Percentiles rank a stretch among this genome's conserved stretches.
Conservation (phyloP, 2,113 vertebrate genomes). For the Ramphastos sulfuratus region DNA sequence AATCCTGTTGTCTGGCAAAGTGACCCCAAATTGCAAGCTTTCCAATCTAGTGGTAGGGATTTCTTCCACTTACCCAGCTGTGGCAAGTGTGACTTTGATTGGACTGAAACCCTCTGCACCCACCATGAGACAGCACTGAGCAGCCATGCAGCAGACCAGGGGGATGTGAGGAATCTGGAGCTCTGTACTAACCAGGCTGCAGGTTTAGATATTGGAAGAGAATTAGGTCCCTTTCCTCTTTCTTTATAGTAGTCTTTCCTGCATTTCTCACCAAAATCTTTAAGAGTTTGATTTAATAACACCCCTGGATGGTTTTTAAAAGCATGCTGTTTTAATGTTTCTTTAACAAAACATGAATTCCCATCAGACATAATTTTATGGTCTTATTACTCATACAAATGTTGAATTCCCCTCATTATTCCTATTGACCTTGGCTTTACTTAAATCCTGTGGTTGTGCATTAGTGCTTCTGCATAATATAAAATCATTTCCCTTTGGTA, state of each 20-base stretch:
- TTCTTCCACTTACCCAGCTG: not conserved
- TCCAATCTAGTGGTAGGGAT: not conserved
- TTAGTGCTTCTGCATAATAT: slow-evolving; percentile 56
- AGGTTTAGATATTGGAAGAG: not conserved
- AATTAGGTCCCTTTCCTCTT: not conserved
- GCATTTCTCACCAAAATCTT: not conserved
- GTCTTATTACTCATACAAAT: slow-evolving; percentile 52
- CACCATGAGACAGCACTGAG: not conserved
- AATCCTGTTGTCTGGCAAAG: not conserved
- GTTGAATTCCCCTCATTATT: slow-evolving; percentile 61
- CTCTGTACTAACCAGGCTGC: not conserved
- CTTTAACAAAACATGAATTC: slow-evolving; percentile 45
- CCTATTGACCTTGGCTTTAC: slow-evolving; percentile 66
- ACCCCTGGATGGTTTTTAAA: slow-evolving; percentile 17
- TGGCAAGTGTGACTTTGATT: not conserved
- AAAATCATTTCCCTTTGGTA: slow-evolving; percentile 49
- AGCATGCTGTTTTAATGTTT: slow-evolving; percentile 45
- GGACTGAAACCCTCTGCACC: accelerated
- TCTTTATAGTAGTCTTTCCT: not conserved
- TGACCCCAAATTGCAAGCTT: not conserved
- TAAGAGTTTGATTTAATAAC: slow-evolving; percentile 12
- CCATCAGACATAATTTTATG: slow-evolving; percentile 60
- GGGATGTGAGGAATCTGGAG: not conserved
- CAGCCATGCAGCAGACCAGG: not conserved
- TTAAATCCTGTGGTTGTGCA: slow-evolving; percentile 53